A percentile compares a stretch with the other conserved stretches of the same genome.
Conservation (phyloP, 2,888 invertebrate genomes). For the Lottia gigantea region DNA sequence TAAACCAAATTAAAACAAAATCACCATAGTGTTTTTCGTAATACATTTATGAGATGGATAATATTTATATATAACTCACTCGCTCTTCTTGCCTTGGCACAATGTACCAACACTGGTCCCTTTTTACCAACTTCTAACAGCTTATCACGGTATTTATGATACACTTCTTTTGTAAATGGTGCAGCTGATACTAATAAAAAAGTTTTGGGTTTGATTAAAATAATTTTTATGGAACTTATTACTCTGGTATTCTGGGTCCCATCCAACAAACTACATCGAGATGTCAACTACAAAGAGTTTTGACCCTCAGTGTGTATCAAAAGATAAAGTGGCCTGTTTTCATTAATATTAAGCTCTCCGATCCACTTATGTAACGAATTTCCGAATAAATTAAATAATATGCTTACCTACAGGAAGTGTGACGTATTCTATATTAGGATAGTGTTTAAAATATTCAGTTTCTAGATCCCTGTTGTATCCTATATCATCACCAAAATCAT, state of each 20-base stretch:
- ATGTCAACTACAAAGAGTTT: no score
- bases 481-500: constrained; percentile 59
- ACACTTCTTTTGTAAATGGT: constrained; percentile 35
- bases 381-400: not conserved
- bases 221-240: no score
- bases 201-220: no score
- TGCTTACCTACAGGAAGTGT: constrained; percentile 51
- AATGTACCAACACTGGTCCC: constrained; percentile 55
- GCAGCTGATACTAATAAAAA: constrained; percentile 32
- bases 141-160: constrained; percentile 37
- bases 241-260: no score
- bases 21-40: no score
- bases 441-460: constrained; percentile 37
- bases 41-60: not conserved
- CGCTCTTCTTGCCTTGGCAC: constrained; percentile 44
- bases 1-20: no score
- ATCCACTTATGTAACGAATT: no score
- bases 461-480: constrained; percentile 55
- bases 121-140: constrained; percentile 44
- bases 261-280: no score
- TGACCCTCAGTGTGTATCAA: no score
- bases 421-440: constrained; percentile 41
- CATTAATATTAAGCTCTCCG: no score
- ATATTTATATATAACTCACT: constrained; percentile 38
- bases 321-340: no score